Evolutionary conservation across 2,888 invertebrate species (phyloP).

Genomic region (Yponomeuta evonymella): DNA sequence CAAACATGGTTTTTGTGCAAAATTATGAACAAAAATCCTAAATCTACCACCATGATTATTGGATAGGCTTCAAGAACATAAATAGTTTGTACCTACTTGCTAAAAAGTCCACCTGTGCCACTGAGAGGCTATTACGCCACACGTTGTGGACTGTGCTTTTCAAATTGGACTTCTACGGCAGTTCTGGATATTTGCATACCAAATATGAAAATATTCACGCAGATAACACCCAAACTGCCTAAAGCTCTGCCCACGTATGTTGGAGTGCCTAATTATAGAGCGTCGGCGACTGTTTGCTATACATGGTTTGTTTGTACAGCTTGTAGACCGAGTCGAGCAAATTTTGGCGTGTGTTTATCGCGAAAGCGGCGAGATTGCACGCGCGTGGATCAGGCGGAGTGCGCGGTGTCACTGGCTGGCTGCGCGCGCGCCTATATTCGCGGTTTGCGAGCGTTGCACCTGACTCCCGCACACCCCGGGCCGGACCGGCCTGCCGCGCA

Average conservation of each 20-base stretch:
- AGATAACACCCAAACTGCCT: slow-evolving; percentile 31
- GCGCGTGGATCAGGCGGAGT: slow-evolving; percentile 62
- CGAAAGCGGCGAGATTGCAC: slow-evolving; percentile 51
- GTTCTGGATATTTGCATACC: slow-evolving; percentile 9
- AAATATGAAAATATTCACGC: slow-evolving; percentile 39
- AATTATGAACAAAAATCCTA: too few species aligned
- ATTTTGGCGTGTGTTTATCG: slow-evolving; percentile 27
- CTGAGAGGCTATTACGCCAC: slow-evolving; percentile 16
- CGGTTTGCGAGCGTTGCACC: slow-evolving; percentile 57
- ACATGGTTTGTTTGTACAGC: slow-evolving; percentile 38
- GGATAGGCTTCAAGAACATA: slow-evolving; percentile 1
- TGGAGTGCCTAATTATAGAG: slow-evolving; percentile 46
- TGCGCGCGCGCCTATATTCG: slow-evolving; percentile 24
- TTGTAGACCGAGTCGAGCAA: not conserved
- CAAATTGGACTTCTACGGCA: slow-evolving; percentile 36
- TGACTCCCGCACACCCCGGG: slow-evolving; percentile 41
- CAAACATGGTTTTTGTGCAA: not conserved
- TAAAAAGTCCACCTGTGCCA: slow-evolving; percentile 32
- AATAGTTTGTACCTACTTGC: slow-evolving; percentile 35
- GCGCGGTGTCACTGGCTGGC: slow-evolving; percentile 58
- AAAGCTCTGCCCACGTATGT: slow-evolving; percentile 19
- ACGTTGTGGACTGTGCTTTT: slow-evolving; percentile 30
- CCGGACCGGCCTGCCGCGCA: slow-evolving; percentile 32
- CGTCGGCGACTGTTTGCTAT: slow-evolving; percentile 36
- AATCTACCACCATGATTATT: too few species aligned